Base-by-base conservation (phyloP, 1,140 invertebrate genomes). In the Tribolium madens region DNA sequence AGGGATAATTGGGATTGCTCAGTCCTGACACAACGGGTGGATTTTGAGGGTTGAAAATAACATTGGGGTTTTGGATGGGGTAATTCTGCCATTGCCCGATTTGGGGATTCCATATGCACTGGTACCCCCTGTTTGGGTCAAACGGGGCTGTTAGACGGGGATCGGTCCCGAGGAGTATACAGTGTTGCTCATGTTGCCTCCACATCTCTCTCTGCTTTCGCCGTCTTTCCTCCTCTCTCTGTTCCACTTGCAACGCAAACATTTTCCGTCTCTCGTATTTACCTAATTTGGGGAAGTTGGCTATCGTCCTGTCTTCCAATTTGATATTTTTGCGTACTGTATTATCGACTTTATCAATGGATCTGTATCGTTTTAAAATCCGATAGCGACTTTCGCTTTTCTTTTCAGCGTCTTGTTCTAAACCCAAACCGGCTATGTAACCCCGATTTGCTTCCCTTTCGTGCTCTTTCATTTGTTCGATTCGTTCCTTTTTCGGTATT, bases 401-500 rank as follows among this genome's bases (percentile, higher is more conserved):
- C 53, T 81, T 81, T 5, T 83, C 81, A 31, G 76, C 50, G 79
- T 83, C 79, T 72, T 83, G 82, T 31, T 86, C 84, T 9, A 81
- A 73, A 3, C 77, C 80, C 64, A 83, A 76, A 17, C 76, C 79
- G 12, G 82, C 83, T 60, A 84, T 83, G 70, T 83, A 85, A 87
- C 89, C 91, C 72, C 81, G 87, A 78, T 90, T 89, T 0, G 95
- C 95, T 89, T 97, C 95, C 73, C 94, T 87, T 86, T 97, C 96
- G 82, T 97, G 95, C 82, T 97, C 95, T 83, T 96, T 96, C 93
- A 96, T 95, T 85, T 96, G 93, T 84, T 97, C 94, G 52, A 97
- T 93, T 53, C 96, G 89, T 83, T 98, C 94, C 81, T 97, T 97
- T 86, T 98, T 98, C 6, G 97, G 97, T 83, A 99, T 99, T 85